These are phyloP conservation scores for Oophaga pumilio DNA, from an alignment of 2,113 vertebrate species.

Conservation along the genomic window DNA sequence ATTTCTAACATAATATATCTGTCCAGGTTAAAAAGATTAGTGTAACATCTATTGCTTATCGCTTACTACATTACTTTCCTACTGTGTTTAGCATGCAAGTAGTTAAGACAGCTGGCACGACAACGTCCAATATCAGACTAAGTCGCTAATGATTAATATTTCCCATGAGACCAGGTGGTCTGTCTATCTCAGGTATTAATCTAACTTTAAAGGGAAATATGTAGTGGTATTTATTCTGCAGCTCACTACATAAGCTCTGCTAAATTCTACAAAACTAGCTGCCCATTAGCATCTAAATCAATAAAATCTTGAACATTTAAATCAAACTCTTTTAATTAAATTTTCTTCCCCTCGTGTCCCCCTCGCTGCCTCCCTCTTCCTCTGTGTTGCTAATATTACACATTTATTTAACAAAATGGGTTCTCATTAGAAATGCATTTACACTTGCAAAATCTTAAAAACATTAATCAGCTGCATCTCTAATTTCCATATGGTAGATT, in stretches of 20 bases:
- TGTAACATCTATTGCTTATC: not conserved
- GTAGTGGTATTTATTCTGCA: constrained; percentile 23
- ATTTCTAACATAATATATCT: not conserved
- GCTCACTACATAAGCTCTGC: constrained; percentile 38
- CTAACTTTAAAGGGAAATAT: constrained; percentile 53
- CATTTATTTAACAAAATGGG: constrained; percentile 58
- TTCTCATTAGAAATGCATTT: constrained; percentile 59
- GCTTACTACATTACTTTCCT: not conserved
- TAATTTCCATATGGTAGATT: constrained; percentile 55
- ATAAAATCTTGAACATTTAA: constrained; percentile 59
- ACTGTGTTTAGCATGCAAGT: not conserved
- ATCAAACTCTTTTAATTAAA: constrained; percentile 60
- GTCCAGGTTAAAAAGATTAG: not conserved
- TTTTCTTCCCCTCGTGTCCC: constrained; percentile 58
- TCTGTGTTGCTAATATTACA: constrained; percentile 57
- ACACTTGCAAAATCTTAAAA: constrained; percentile 56
- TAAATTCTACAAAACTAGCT: constrained; percentile 57
- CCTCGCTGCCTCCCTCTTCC: constrained; percentile 45
- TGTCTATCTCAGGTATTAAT: constrained; percentile 57
- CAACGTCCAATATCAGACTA: constrained; percentile 43
- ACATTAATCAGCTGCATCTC: constrained; percentile 56
- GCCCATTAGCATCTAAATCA: constrained; percentile 60
- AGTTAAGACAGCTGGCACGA: constrained; percentile 16
- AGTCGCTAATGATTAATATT: constrained; percentile 52
- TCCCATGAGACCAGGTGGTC: constrained; percentile 25